Evolutionary conservation across 1,140 invertebrate species (phyloP).

Genomic region (Magallana angulata): DNA sequence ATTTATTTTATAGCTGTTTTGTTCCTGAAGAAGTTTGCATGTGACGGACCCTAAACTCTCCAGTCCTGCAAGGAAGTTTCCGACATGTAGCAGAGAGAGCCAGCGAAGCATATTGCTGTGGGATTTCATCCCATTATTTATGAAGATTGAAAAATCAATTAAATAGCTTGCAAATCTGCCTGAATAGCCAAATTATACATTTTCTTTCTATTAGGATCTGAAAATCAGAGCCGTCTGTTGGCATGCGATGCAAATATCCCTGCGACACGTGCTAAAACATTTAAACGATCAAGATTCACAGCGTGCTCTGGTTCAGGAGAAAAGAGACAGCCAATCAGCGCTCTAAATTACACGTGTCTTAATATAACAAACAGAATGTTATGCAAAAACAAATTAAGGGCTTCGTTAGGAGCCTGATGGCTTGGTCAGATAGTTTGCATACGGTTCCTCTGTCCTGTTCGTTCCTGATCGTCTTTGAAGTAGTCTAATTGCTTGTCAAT

Average conservation of each 20-base stretch:
- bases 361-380: constrained; percentile 46
- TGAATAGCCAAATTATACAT: constrained; percentile 38
- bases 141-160: constrained; percentile 33
- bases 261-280: constrained; percentile 29
- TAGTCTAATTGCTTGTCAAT: constrained; percentile 4
- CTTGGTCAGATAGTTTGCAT: constrained; percentile 41
- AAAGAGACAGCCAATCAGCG: constrained; percentile 16
- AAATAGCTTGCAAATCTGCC: constrained; percentile 33
- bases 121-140: constrained; percentile 24
- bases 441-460: background rate
- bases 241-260: constrained; percentile 34
- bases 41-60: no score
- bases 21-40: no score
- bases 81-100: no score
- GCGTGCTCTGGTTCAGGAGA: constrained; percentile 17
- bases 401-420: constrained; percentile 30
- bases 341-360: constrained; percentile 42
- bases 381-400: constrained; percentile 43
- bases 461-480: constrained; percentile 31
- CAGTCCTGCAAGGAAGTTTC: no score
- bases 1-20: no score
- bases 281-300: constrained; percentile 28
- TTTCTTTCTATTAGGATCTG: constrained; percentile 36
- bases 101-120: background rate
- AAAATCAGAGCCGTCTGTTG: constrained; percentile 27